Percentiles rank a stretch among this genome's conserved stretches.
Conservation (phyloP, 2,888 invertebrate genomes). For the Calliopum simillimum region DNA sequence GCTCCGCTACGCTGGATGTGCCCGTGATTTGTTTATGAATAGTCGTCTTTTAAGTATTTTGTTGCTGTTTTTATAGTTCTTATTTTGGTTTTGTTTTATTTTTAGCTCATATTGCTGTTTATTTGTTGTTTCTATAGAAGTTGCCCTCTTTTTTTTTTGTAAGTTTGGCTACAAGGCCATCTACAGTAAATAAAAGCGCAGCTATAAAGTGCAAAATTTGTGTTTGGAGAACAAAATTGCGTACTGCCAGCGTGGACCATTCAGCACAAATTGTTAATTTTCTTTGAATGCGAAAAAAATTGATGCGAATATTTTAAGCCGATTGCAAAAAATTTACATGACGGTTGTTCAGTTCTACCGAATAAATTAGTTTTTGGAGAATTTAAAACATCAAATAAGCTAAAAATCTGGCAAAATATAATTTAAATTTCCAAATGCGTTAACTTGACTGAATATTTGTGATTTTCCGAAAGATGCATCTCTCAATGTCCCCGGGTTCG, state of each 20-base stretch:
- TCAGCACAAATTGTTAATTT: no score
- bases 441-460: neutral
- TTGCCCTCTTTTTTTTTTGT: neutral
- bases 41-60: neutral
- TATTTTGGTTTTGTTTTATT: neutral
- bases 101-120: neutral
- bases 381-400: no score
- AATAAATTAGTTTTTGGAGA: no score
- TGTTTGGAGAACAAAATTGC: neutral
- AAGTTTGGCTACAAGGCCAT: neutral
- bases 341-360: no score
- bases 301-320: no score
- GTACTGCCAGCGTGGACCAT: no score
- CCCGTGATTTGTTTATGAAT: constrained; percentile 6
- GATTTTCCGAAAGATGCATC: neutral
- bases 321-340: no score
- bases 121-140: neutral
- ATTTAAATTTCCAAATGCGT: neutral
- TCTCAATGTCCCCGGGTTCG: neutral
- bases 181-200: neutral
- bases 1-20: neutral
- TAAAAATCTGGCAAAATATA: neutral
- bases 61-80: neutral
- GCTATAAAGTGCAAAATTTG: neutral
- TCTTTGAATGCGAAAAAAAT: no score